phyloP scores from a whole-genome alignment of 2,797 vertebrate species.

The Falco cherrug region DNA sequence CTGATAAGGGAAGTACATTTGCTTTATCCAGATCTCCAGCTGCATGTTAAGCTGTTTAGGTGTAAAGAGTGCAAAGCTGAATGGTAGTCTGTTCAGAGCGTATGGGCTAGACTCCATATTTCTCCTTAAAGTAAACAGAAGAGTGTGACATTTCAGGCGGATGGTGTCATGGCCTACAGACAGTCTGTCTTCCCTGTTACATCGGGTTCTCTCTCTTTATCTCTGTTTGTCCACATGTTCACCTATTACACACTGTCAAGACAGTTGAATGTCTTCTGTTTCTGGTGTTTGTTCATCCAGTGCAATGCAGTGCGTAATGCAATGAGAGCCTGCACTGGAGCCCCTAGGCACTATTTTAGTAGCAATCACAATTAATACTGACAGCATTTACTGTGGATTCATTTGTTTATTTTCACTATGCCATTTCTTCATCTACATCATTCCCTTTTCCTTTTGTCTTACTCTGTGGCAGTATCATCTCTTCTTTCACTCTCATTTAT shows the following conservation, averaged over 20 bases:
- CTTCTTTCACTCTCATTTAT: background rate
- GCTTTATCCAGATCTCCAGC: background rate
- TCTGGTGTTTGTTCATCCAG: background rate
- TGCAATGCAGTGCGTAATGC: background rate
- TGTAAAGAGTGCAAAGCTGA: background rate
- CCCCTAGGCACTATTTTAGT: background rate
- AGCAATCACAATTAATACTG: background rate
- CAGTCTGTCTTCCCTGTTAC: background rate
- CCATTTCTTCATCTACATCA: accelerated
- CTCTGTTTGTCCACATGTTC: background rate
- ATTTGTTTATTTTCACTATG: background rate
- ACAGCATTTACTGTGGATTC: background rate
- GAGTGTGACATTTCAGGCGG: background rate
- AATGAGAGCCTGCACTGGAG: background rate
- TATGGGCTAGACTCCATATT: background rate
- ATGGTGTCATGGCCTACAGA: background rate
- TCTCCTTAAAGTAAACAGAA: background rate
- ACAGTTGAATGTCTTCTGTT: accelerated
- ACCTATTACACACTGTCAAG: background rate
- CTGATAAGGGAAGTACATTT: background rate
- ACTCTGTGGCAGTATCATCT: background rate
- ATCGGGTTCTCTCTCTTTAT: background rate
- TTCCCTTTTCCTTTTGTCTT: background rate
- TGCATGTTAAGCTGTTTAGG: background rate
- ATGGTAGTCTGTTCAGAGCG: background rate